Conservation (phyloP, 2,113 vertebrate genomes). For the Labeo rohita region DNA sequence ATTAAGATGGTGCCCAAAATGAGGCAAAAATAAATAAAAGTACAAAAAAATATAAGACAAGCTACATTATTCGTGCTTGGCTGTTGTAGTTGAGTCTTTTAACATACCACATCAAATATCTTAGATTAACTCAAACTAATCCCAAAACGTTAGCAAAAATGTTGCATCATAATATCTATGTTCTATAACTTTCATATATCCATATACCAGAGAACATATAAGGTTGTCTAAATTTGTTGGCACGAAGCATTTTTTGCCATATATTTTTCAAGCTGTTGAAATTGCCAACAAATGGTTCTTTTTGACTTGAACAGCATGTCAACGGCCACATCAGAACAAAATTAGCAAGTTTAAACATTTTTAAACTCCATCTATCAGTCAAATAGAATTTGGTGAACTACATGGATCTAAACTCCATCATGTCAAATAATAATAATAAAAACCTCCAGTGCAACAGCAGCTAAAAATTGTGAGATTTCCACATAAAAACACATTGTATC, state of each 20-base stretch:
- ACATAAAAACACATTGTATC: conserved; percentile 55
- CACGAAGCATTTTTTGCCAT: conserved; percentile 28
- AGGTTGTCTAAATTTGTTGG: conserved; percentile 53
- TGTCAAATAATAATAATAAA: background rate
- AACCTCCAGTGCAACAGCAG: conserved; percentile 74
- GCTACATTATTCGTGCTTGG: background rate
- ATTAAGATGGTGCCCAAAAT: conserved; percentile 13
- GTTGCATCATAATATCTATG: conserved; percentile 21
- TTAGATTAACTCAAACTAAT: conserved; percentile 27
- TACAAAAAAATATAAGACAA: conserved; percentile 25
- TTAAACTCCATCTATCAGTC: conserved; percentile 37
- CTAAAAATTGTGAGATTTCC: conserved; percentile 64
- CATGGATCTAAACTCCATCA: conserved; percentile 31
- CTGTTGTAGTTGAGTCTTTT: conserved; percentile 9
- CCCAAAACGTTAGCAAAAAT: background rate
- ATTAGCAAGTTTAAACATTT: conserved; percentile 16
- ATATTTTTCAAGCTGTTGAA: conserved; percentile 28
- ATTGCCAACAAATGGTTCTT: conserved; percentile 35
- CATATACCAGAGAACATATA: conserved; percentile 15
- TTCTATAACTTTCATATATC: background rate
- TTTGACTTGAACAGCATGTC: conserved; percentile 9
- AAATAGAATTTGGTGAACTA: conserved; percentile 25
- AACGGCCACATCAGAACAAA: background rate
- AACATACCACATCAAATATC: conserved; percentile 20
- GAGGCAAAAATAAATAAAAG: background rate